Conservation (phyloP, 2,797 vertebrate species). For the Pelodytes ibericus region DNA sequence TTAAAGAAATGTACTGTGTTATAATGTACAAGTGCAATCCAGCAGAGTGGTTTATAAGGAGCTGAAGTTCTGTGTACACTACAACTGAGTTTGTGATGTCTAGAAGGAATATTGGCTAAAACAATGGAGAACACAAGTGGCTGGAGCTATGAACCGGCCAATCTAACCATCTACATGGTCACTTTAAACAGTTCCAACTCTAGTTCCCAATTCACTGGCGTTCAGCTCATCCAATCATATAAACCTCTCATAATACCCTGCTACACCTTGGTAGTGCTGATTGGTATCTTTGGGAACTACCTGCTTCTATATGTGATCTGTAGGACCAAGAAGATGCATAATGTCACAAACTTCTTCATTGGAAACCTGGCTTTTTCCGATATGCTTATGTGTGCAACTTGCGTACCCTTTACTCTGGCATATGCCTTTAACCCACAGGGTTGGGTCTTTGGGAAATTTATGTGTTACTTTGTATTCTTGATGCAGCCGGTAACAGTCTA, state of each 20-base stretch:
- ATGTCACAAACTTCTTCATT: constrained; percentile 89
- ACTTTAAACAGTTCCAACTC: constrained; percentile 67
- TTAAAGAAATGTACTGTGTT: neutral
- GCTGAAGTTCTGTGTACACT: no score
- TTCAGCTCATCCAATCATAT: constrained; percentile 86
- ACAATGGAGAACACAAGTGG: constrained; percentile 50
- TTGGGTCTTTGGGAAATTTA: constrained; percentile 86
- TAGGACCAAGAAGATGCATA: constrained; percentile 88
- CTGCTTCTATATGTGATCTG: constrained; percentile 88
- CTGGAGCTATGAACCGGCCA: constrained; percentile 25
- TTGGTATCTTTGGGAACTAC: constrained; percentile 85
- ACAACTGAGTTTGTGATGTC: neutral
- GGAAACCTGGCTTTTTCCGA: constrained; percentile 89
- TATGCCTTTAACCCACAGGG: constrained; percentile 86
- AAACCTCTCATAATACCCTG: constrained; percentile 86
- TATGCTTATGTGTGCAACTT: constrained; percentile 88
- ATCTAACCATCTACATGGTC: constrained; percentile 69
- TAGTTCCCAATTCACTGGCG: constrained; percentile 78
- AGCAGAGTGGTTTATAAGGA: no score
- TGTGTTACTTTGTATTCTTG: constrained; percentile 88
- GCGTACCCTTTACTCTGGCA: constrained; percentile 86
- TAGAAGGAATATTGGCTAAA: neutral
- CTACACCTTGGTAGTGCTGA: constrained; percentile 80
- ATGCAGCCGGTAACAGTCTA: constrained; percentile 90
- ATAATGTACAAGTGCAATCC: neutral